Evolutionary conservation across 2,888 invertebrate genomes (phyloP).

Genomic region (Embidobia sp.): DNA sequence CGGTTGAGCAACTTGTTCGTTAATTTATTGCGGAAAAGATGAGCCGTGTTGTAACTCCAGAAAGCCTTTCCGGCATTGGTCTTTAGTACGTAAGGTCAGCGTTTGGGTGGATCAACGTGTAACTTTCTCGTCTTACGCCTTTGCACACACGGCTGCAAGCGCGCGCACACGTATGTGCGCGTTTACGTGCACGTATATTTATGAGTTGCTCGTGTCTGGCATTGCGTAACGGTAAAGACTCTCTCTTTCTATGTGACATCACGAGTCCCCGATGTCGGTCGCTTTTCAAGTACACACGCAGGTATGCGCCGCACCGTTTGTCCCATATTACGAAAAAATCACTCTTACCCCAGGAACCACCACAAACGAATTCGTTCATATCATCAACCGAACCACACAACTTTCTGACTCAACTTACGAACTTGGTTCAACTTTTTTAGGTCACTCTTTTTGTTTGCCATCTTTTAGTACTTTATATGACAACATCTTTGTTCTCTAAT

Average conservation of each 20-base stretch:
- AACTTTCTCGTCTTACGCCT: constrained; percentile 72
- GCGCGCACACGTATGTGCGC: constrained; percentile 56
- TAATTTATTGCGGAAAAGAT: constrained; percentile 58
- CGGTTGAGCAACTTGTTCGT: constrained; percentile 37
- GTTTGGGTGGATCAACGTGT: constrained; percentile 71
- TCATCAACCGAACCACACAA: no score
- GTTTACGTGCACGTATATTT: constrained; percentile 65
- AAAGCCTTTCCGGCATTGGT: constrained; percentile 64
- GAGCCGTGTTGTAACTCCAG: constrained; percentile 45
- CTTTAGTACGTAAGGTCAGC: constrained; percentile 79
- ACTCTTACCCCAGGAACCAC: no score
- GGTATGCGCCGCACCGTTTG: constrained; percentile 29
- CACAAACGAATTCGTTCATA: no score
- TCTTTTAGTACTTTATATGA: no score
- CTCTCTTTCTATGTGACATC: constrained; percentile 81
- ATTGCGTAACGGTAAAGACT: constrained; percentile 80
- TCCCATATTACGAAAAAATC: constrained; percentile 21
- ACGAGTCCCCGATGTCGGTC: constrained; percentile 74
- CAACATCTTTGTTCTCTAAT: no score
- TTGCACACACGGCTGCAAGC: constrained; percentile 52
- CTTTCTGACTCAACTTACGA: no score
- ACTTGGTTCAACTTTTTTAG: no score
- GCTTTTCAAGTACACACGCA: constrained; percentile 65
- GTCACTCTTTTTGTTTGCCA: no score
- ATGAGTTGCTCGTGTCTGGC: constrained; percentile 67